Evolutionary conservation across 2,113 vertebrate genomes (phyloP), one percentile per base, ranked within the genome.

Genomic region (Eulemur rufifrons): DNA sequence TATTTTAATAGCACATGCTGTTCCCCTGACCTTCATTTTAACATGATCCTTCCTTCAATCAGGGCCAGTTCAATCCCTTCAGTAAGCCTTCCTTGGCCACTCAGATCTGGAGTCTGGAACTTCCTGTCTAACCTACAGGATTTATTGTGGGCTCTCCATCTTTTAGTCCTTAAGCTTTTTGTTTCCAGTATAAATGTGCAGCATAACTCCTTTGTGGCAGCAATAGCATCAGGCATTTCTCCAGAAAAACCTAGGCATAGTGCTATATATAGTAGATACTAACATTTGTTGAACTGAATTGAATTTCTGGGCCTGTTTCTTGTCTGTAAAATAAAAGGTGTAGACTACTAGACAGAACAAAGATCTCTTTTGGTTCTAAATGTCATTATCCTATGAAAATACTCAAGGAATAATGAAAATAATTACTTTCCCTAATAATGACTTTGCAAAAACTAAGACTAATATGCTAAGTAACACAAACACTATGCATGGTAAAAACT

Each of bases 241-340:
- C 63, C 21, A 42, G 39, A 59, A 81, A 7, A 50, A 68, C 47
- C 39, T 34, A 74, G 20, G 39, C 23, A 73, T 0, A 52, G 50
- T 50, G 21, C 59, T 68, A 11, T 68, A 25, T 61, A 56, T 8
- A 52, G 50, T 52, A 93, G 54, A 25, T 77, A 61, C 74, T 77
- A 76, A 86, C 17, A 90, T 32, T 74, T 96, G 10, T 81, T 66
- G 15, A 77, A 85, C 20, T 92, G 66, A 95, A 93, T 52, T 97
- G 52, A 88, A 54, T 80, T 93, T 92, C 88, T 89, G 64, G 52
- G 32, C 52, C 87, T 87, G 52, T 89, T 94, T 89, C 56, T 95
- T 63, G 82, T 87, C 18, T 89, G 23, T 52, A 85, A 94, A 97
- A 73, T 91, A 95, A 95, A 96, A 96, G n/a, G 64, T 71, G 8